These are phyloP conservation scores for Choloepus hoffmanni DNA, from an alignment of 2,113 vertebrate genomes.

Conservation along the genomic window DNA sequence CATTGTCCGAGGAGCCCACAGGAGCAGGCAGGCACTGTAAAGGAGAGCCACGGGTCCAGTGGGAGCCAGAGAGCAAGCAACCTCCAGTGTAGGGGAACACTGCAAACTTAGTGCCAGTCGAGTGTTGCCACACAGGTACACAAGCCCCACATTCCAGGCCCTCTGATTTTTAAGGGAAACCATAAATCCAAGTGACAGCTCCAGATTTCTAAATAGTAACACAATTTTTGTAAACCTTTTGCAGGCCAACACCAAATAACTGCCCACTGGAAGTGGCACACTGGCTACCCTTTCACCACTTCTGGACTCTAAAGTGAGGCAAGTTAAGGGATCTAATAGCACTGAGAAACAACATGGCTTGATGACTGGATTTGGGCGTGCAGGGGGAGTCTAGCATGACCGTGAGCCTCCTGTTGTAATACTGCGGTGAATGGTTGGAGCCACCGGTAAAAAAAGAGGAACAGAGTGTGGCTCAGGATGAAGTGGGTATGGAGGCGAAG, in stretches of 20 bases:
- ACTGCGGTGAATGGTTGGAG: not conserved
- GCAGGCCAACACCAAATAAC: not conserved
- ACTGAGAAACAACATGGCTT: not conserved
- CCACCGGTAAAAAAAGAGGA: fast-evolving
- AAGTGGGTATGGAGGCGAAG: not conserved
- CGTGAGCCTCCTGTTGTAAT: not conserved
- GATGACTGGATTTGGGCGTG: no score
- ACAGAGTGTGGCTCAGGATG: not conserved
- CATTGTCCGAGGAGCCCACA: not conserved
- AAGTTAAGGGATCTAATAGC: not conserved
- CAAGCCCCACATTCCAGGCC: not conserved
- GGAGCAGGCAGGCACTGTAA: not conserved
- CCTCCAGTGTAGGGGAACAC: fast-evolving
- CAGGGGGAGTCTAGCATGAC: no score
- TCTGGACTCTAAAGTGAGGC: not conserved
- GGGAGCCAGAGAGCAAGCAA: not conserved
- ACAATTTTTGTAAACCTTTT: not conserved
- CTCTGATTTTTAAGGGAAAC: constrained; percentile 5
- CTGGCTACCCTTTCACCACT: not conserved
- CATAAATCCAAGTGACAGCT: not conserved
- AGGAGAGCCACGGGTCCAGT: not conserved
- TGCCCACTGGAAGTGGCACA: not conserved
- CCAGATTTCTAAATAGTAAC: not conserved
- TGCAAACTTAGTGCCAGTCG: not conserved
- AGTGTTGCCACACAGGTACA: not conserved